phyloP scores from a whole-genome alignment of 2,888 invertebrate species.

The Heliconius hortense region DNA sequence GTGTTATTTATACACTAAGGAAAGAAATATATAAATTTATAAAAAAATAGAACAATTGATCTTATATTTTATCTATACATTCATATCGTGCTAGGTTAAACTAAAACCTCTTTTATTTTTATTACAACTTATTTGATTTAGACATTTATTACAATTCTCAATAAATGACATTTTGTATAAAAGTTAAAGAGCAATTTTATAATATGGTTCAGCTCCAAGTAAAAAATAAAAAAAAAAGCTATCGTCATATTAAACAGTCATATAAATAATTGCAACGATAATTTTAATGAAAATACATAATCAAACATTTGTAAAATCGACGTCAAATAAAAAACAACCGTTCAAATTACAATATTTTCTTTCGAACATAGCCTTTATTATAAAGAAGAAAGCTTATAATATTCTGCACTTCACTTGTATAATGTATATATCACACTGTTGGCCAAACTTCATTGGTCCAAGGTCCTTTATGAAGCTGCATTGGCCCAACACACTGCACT shows the following conservation, averaged over 20 bases:
- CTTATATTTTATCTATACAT: too few relatives aligned
- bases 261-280: neutral
- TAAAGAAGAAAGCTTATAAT: neutral
- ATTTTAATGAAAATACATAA: neutral
- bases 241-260: neutral
- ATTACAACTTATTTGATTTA: too few relatives aligned
- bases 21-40: too few relatives aligned
- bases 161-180: too few relatives aligned
- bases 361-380: neutral
- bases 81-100: too few relatives aligned
- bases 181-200: too few relatives aligned
- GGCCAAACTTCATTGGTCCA: neutral
- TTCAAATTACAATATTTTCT: neutral
- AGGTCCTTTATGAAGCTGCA: neutral
- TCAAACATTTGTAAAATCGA: conserved; percentile 9
- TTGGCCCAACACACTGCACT: neutral
- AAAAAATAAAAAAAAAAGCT: neutral
- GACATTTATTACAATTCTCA: too few relatives aligned
- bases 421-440: neutral
- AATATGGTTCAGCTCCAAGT: too few relatives aligned
- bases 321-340: neutral
- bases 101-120: too few relatives aligned
- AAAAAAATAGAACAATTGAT: too few relatives aligned
- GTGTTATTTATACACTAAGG: too few relatives aligned
- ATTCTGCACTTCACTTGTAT: conserved; percentile 6